These are phyloP conservation scores for Sturmia bella DNA, from an alignment of 2,888 invertebrate genomes.

Conservation along the genomic window DNA sequence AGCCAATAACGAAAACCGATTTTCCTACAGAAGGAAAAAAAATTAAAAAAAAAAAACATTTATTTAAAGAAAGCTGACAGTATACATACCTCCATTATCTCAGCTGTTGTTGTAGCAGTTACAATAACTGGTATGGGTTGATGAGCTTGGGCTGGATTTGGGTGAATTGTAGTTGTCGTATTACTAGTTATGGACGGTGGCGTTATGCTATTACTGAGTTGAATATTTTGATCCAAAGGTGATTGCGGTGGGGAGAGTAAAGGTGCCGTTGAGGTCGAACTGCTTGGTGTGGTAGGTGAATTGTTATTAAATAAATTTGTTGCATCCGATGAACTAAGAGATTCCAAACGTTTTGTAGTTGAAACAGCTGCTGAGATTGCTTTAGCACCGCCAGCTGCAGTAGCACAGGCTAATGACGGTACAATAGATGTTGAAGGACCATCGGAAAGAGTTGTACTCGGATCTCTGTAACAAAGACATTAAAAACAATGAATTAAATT, in stretches of 20 bases:
- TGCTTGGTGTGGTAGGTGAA: conserved; percentile 65
- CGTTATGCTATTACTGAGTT: conserved; percentile 34
- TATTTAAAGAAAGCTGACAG: neutral
- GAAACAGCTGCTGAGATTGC: conserved; percentile 36
- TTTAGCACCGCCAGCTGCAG: conserved; percentile 54
- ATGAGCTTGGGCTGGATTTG: conserved; percentile 71
- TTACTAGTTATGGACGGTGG: conserved; percentile 42
- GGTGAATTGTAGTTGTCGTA: conserved; percentile 41
- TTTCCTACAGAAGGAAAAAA: conserved; percentile 55
- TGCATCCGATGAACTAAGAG: conserved; percentile 23
- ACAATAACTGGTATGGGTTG: conserved; percentile 74
- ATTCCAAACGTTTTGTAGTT: conserved; percentile 54
- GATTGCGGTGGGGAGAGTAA: conserved; percentile 68
- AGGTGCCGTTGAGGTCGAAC: conserved; percentile 69
- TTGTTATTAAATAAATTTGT: conserved; percentile 33
- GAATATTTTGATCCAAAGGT: conserved; percentile 43
- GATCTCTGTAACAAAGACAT: conserved; percentile 49
- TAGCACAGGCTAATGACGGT: conserved; percentile 60
- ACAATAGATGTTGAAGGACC: conserved; percentile 72
- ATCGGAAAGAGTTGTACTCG: conserved; percentile 70
- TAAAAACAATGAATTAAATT: neutral
- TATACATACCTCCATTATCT: conserved; percentile 71
- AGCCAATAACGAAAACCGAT: conserved; percentile 70
- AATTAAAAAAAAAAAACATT: conserved; percentile 3
- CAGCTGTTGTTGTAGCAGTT: conserved; percentile 72